Evolutionary conservation across 2,888 invertebrate genomes (phyloP).

Genomic region (Mythimna loreyi): DNA sequence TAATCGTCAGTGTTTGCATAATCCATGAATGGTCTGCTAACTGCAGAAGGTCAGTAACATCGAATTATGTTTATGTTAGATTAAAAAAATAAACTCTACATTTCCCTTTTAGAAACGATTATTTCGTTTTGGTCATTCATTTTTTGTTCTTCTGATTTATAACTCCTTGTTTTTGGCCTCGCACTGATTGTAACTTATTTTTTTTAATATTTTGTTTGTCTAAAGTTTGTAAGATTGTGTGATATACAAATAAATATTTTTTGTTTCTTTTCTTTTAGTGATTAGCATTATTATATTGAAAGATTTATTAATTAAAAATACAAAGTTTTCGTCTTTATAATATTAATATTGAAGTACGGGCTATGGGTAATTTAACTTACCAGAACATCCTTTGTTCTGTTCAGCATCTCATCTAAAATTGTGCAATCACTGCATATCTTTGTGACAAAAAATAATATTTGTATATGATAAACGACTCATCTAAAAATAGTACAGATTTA

Average conservation of each 20-base stretch:
- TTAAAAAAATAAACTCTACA: background rate
- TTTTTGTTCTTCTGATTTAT: background rate
- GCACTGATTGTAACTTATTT: too few species aligned
- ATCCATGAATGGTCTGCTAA: background rate
- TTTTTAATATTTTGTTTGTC: too few species aligned
- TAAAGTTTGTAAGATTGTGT: too few species aligned
- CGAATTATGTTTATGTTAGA: background rate
- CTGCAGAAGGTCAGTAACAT: background rate
- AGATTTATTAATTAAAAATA: too few species aligned
- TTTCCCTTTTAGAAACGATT: background rate
- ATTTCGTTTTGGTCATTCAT: background rate
- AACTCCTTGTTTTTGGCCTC: too few species aligned
- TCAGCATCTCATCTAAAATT: background rate
- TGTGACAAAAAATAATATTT: conserved; percentile 29
- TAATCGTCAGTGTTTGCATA: background rate
- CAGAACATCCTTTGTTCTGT: background rate
- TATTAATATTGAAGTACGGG: too few species aligned
- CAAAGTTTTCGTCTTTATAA: too few species aligned
- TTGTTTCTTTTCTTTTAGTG: too few species aligned
- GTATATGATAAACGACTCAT: conserved; percentile 37
- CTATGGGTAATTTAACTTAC: background rate
- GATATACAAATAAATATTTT: too few species aligned
- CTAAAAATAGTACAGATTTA: conserved; percentile 45
- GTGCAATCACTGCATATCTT: conserved; percentile 17
- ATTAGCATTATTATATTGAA: too few species aligned